Percentiles rank a stretch among this genome's conserved stretches.
Evolutionary conservation across 2,888 invertebrate genomes (phyloP).

Genomic region (Pinctada fucata): DNA sequence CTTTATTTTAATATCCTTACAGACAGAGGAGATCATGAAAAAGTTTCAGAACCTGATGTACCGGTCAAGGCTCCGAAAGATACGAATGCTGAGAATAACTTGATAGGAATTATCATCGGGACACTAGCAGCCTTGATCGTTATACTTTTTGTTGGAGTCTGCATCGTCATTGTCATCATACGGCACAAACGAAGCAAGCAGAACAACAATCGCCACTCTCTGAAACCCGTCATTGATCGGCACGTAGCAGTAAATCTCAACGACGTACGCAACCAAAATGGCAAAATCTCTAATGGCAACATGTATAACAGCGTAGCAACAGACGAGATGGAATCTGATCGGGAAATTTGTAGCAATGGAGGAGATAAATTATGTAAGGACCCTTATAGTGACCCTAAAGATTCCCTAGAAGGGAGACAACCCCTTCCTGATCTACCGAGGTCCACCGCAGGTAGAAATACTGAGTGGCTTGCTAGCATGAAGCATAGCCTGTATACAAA

Average conservation of each 20-base stretch:
- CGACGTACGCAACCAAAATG: slow-evolving; percentile 75
- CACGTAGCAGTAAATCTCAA: slow-evolving; percentile 84
- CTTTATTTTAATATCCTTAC: neutral
- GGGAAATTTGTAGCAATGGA: slow-evolving; percentile 54
- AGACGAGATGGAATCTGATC: slow-evolving; percentile 75
- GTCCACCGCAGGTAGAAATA: slow-evolving; percentile 42
- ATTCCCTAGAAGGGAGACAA: slow-evolving; percentile 64
- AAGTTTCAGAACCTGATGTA: neutral
- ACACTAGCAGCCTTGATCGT: slow-evolving; percentile 82
- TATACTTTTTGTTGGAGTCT: slow-evolving; percentile 84
- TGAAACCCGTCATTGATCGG: slow-evolving; percentile 65
- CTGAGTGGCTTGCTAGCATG: slow-evolving; percentile 1
- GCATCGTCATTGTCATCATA: slow-evolving; percentile 84
- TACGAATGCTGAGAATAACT: slow-evolving; percentile 58
- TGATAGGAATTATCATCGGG: slow-evolving; percentile 70
- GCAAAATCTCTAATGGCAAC: slow-evolving; percentile 75
- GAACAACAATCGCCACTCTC: slow-evolving; percentile 67
- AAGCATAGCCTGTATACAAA: neutral
- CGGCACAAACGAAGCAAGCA: slow-evolving; percentile 67
- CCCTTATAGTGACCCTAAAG: slow-evolving; percentile 65
- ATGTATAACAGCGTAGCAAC: slow-evolving; percentile 77
- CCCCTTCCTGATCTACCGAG: slow-evolving; percentile 73
- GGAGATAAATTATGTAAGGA: slow-evolving; percentile 61
- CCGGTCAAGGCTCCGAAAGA: slow-evolving; percentile 23
- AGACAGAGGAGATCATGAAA: neutral